phyloP scores from a whole-genome alignment of 2,888 invertebrate genomes.

The Heliconius aoede region DNA sequence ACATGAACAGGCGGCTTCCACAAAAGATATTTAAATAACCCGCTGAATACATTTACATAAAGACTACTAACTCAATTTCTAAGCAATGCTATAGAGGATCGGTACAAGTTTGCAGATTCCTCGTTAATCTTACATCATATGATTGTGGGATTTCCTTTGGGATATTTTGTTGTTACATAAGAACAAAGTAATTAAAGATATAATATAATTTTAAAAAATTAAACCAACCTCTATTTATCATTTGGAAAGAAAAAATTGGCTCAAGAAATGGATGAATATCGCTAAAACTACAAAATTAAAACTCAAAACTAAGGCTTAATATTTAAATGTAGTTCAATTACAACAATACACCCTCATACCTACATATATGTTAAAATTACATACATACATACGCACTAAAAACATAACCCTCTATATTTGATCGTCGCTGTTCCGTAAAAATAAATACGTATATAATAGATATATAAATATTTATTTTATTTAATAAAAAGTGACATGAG shows the following conservation, averaged over 20 bases:
- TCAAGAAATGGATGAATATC: too few relatives aligned
- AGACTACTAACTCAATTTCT: constrained; percentile 39
- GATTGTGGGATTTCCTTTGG: background rate
- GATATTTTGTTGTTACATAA: background rate
- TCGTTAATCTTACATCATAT: constrained; percentile 5
- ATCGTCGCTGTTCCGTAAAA: too few relatives aligned
- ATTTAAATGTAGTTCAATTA: background rate
- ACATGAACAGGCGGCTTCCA: constrained; percentile 33
- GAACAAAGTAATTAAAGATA: too few relatives aligned
- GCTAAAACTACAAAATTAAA: too few relatives aligned
- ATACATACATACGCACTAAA: background rate
- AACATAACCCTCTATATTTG: too few relatives aligned
- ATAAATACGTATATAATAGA: too few relatives aligned
- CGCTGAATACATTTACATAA: constrained; percentile 37
- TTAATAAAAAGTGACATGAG: constrained; percentile 8
- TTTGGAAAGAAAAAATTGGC: too few relatives aligned
- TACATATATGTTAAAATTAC: too few relatives aligned
- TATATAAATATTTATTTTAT: too few relatives aligned
- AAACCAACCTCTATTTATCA: too few relatives aligned
- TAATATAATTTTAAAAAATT: too few relatives aligned
- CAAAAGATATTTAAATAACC: constrained; percentile 38
- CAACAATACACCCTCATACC: background rate
- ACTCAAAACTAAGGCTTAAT: background rate
- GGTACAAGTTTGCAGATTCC: constrained; percentile 33
- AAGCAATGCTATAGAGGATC: constrained; percentile 34